Conservation (phyloP, 2,797 vertebrate genomes). For the Chiloscyllium punctatum region DNA sequence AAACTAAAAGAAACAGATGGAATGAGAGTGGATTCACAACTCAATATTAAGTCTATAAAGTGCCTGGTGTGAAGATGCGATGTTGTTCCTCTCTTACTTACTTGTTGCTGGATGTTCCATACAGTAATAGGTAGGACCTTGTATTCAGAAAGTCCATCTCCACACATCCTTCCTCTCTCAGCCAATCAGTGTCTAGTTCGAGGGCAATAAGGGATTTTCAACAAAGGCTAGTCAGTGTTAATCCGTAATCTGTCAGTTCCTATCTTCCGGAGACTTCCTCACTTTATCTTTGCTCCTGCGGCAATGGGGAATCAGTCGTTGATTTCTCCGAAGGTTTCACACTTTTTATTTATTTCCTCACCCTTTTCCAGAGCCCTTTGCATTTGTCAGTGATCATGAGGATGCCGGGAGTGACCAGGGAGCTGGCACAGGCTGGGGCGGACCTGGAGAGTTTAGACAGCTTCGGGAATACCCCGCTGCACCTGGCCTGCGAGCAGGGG, state of each 20-base stretch:
- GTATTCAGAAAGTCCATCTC: too few relatives aligned
- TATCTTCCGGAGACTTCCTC: background rate
- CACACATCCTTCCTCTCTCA: too few relatives aligned
- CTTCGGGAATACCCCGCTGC: background rate
- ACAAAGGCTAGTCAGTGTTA: too few relatives aligned
- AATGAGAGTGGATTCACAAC: too few relatives aligned
- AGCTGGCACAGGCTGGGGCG: background rate
- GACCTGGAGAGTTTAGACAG: background rate
- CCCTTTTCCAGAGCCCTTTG: background rate
- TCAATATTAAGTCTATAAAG: too few relatives aligned
- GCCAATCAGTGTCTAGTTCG: too few relatives aligned
- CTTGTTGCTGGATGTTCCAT: too few relatives aligned
- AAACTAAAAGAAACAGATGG: too few relatives aligned
- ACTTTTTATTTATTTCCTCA: background rate
- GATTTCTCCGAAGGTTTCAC: background rate
- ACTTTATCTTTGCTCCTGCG: background rate
- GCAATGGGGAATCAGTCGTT: background rate
- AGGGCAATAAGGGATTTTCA: too few relatives aligned
- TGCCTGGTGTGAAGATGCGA: too few relatives aligned
- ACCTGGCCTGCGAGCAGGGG: background rate
- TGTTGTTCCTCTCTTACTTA: too few relatives aligned
- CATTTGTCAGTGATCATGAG: background rate
- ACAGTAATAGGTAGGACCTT: too few relatives aligned
- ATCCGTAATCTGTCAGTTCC: background rate
- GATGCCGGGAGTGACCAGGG: background rate